Percentiles rank a stretch among this genome's conserved stretches.
These are phyloP conservation scores for Aporophyla lueneburgensis DNA, from an alignment of 2,888 invertebrate genomes.

Conservation along the genomic window DNA sequence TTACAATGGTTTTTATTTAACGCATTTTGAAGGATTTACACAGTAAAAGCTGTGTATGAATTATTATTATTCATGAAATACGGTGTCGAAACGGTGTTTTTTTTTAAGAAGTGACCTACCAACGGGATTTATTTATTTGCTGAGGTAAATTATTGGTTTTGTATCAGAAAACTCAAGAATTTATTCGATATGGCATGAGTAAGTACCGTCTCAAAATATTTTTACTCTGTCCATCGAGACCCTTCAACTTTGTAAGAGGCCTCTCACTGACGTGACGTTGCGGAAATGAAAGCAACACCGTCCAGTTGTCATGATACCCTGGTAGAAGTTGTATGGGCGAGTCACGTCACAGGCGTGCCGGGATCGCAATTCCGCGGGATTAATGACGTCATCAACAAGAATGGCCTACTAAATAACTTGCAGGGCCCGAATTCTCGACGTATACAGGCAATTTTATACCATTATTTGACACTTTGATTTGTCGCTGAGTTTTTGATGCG, in stretches of 20 bases:
- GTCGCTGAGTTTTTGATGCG: constrained; percentile 41
- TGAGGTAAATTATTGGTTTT: background rate
- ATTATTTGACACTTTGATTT: constrained; percentile 60
- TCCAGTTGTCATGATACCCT: constrained; percentile 51
- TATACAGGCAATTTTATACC: constrained; percentile 53
- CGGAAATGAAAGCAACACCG: constrained; percentile 59
- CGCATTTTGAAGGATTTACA: background rate
- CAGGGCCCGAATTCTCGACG: constrained; percentile 45
- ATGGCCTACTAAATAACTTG: constrained; percentile 65
- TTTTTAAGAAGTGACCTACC: background rate
- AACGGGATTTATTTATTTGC: background rate
- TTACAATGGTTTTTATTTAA: background rate
- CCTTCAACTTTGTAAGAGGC: constrained; percentile 28
- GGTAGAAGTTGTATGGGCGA: constrained; percentile 46
- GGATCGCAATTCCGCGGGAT: constrained; percentile 62
- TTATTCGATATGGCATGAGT: background rate
- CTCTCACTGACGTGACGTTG: constrained; percentile 37
- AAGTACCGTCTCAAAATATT: constrained; percentile 8
- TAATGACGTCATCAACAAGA: constrained; percentile 69
- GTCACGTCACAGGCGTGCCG: constrained; percentile 63
- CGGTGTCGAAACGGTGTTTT: constrained; percentile 1
- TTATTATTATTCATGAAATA: constrained; percentile 2
- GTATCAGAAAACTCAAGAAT: background rate
- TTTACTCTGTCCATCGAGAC: constrained; percentile 26
- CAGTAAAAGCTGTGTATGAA: background rate